These are phyloP conservation scores for Blera fallax DNA, from an alignment of 2,888 invertebrate species.

Conservation along the genomic window DNA sequence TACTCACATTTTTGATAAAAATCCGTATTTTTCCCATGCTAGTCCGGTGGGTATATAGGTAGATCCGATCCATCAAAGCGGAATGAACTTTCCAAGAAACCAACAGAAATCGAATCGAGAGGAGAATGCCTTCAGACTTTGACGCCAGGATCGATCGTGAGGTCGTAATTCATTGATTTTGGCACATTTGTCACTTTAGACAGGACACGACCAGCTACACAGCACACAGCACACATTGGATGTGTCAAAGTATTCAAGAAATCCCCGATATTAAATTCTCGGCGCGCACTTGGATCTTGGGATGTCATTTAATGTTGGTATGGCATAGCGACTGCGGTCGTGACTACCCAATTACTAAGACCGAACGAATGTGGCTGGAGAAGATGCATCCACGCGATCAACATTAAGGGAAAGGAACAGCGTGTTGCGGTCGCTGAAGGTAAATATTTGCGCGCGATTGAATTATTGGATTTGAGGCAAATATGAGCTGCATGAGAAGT, in stretches of 20 bases:
- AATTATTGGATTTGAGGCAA: conserved; percentile 53
- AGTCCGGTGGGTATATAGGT: neutral
- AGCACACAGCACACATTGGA: neutral
- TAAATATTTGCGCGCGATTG: conserved; percentile 47
- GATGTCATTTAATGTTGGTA: neutral
- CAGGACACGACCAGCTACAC: conserved; percentile 54
- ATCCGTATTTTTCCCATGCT: conserved; percentile 36
- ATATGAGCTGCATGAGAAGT: conserved; percentile 24
- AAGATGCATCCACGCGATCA: conserved; percentile 40
- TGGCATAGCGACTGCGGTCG: too few relatives aligned
- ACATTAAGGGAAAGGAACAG: conserved; percentile 59
- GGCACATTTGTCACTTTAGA: conserved; percentile 60
- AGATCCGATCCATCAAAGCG: neutral
- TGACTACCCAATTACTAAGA: conserved; percentile 61
- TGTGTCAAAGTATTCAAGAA: conserved; percentile 49
- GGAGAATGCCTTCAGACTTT: neutral
- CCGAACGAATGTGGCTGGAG: conserved; percentile 15
- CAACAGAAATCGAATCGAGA: neutral
- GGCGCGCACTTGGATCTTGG: neutral
- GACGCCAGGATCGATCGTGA: conserved; percentile 45
- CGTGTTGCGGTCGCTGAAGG: neutral
- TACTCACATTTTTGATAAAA: conserved; percentile 10
- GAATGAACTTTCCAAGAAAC: conserved; percentile 11
- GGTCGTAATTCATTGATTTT: conserved; percentile 55
- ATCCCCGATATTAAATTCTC: conserved; percentile 18